These are phyloP conservation scores for Adela reaumurella DNA, from an alignment of 2,888 invertebrate genomes.

Conservation along the genomic window DNA sequence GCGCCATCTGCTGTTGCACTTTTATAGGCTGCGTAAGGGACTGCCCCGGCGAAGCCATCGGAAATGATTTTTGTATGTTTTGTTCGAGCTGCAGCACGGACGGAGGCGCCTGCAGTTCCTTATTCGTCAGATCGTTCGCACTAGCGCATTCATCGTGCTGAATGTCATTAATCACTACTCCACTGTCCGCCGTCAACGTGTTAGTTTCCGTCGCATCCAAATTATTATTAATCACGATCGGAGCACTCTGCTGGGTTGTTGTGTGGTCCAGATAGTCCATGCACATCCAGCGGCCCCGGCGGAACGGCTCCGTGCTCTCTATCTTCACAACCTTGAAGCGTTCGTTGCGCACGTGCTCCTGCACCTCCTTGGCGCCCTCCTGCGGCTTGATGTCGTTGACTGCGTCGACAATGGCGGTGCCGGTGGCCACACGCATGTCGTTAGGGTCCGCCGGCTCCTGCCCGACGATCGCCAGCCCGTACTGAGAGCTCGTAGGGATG, in stretches of 20 bases:
- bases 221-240: conserved; percentile 46
- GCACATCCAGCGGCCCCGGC: conserved; percentile 90
- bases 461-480: conserved; percentile 76
- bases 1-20: conserved; percentile 39
- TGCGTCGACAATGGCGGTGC: conserved; percentile 59
- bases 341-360: conserved; percentile 73
- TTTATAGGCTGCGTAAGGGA: conserved; percentile 48
- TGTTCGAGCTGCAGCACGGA: conserved; percentile 47
- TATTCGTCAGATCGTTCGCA: conserved; percentile 35
- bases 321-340: conserved; percentile 94
- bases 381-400: conserved; percentile 52
- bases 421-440: conserved; percentile 61
- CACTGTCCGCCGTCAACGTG: conserved; percentile 44
- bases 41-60: conserved; percentile 51
- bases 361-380: conserved; percentile 60
- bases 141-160: conserved; percentile 49
- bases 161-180: conserved; percentile 49
- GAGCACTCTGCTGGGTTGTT: conserved; percentile 50
- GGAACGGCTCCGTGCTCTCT: conserved; percentile 91
- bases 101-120: conserved; percentile 43
- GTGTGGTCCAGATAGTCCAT: conserved; percentile 91
- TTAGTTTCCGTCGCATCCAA: conserved; percentile 41
- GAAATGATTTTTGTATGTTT: conserved; percentile 47
- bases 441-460: conserved; percentile 53
- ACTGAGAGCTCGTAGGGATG: conserved; percentile 79